Evolutionary conservation across 2,888 invertebrate genomes (phyloP).

Genomic region (Oligia fasciuncula): DNA sequence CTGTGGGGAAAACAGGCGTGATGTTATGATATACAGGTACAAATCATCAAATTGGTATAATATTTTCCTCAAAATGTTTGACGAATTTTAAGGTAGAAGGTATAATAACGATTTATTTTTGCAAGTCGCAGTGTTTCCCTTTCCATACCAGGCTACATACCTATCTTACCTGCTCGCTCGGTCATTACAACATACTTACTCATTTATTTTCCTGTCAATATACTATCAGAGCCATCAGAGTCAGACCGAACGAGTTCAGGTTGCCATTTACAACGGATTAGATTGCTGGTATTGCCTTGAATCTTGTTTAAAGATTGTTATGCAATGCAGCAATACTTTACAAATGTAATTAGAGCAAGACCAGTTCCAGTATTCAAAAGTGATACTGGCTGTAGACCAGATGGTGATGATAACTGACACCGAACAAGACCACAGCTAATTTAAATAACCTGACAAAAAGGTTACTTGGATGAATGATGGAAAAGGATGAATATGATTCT

Average conservation of each 20-base stretch:
- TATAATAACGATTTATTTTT: not conserved
- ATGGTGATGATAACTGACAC: not conserved
- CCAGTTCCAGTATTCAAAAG: conserved; percentile 20
- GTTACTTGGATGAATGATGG: no score
- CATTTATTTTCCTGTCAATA: conserved; percentile 38
- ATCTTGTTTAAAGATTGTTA: conserved; percentile 39
- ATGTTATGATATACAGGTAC: not conserved
- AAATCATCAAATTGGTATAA: not conserved
- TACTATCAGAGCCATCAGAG: conserved; percentile 36
- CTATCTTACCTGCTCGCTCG: not conserved
- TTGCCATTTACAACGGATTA: conserved; percentile 51
- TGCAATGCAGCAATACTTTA: conserved; percentile 45
- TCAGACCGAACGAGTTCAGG: conserved; percentile 38
- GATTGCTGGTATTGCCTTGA: conserved; percentile 42
- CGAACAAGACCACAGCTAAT: not conserved
- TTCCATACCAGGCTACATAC: no score
- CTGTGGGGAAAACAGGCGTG: not conserved
- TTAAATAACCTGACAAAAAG: not conserved
- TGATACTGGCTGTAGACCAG: conserved; percentile 10
- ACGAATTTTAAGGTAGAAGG: not conserved
- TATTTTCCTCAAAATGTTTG: not conserved
- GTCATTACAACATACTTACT: conserved; percentile 21
- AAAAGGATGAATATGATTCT: not conserved
- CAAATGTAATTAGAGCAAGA: conserved; percentile 17
- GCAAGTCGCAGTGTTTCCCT: not conserved